phyloP scores from a whole-genome alignment of 2,888 invertebrate genomes.

The Phragmatobia fuliginosa region DNA sequence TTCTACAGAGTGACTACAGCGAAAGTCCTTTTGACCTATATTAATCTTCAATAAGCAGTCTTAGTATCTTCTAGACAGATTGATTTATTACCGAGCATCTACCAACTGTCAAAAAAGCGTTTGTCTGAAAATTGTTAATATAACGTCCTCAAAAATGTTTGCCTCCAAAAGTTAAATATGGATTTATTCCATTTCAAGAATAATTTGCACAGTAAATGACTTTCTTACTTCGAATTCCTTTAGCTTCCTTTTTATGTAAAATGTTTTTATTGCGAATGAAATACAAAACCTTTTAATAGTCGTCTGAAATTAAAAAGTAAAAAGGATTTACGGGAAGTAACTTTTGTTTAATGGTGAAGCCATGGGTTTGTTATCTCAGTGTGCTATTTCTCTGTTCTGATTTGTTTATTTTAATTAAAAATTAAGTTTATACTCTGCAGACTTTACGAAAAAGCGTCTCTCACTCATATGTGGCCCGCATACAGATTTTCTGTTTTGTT shows the following conservation, averaged over 20 bases:
- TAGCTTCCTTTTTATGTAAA: constrained; percentile 5
- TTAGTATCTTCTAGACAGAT: neutral
- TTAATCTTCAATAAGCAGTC: neutral
- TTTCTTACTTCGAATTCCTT: constrained; percentile 19
- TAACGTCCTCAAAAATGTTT: constrained; percentile 1
- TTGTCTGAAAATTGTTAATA: neutral
- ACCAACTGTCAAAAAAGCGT: neutral
- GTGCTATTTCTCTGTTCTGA: neutral
- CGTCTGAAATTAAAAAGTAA: neutral
- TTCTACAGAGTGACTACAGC: too few species aligned
- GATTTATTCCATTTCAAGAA: constrained; percentile 15
- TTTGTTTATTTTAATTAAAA: neutral
- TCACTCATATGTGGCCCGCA: neutral
- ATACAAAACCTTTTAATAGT: neutral
- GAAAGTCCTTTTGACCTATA: neutral
- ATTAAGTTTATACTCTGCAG: neutral
- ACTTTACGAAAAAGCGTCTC: neutral
- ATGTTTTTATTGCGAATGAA: neutral
- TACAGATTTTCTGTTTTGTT: neutral
- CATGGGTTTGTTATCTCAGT: neutral
- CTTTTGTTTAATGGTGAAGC: neutral
- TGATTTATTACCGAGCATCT: neutral
- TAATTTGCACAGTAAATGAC: constrained; percentile 21
- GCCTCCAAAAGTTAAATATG: neutral
- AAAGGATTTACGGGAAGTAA: neutral